phyloP scores from a whole-genome alignment of 1,140 invertebrate species.

The Drosophila mojavensis region DNA sequence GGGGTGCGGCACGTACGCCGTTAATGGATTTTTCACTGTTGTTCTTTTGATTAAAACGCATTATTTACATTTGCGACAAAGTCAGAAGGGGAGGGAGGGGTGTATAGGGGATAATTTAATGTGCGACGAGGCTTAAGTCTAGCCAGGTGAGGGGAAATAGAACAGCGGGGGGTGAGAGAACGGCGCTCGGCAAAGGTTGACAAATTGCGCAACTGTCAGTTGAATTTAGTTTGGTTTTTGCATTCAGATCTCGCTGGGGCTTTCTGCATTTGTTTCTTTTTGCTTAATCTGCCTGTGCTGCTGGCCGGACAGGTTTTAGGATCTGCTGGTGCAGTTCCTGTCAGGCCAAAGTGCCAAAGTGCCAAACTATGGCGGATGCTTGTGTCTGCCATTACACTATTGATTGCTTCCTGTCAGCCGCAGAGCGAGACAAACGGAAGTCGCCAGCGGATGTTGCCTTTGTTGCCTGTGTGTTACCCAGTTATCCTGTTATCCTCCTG shows the following conservation, averaged over 20 bases:
- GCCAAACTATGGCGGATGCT: constrained; percentile 71
- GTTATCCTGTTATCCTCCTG: constrained; percentile 2
- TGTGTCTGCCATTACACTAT: constrained; percentile 82
- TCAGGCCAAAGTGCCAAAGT: constrained; percentile 37
- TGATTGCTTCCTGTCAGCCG: constrained; percentile 83
- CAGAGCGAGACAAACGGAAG: constrained; percentile 65
- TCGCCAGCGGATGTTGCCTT: constrained; percentile 62
- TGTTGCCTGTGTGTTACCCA: constrained; percentile 25
- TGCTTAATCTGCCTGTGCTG: constrained; percentile 13
- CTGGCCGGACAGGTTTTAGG: neutral
- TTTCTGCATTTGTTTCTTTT: constrained; percentile 13
- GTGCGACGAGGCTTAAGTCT: constrained; percentile 35
- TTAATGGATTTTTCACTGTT: constrained; percentile 73
- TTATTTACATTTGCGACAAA: constrained; percentile 75
- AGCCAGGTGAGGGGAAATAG: constrained; percentile 21
- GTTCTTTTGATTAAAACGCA: constrained; percentile 75
- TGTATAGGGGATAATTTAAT: constrained; percentile 36
- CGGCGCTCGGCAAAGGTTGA: constrained; percentile 55
- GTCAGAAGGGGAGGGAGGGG: neutral
- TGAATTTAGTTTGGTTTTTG: constrained; percentile 33
- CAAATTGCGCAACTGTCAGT: constrained; percentile 58
- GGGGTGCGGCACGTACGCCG: constrained; percentile 59
- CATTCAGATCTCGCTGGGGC: constrained; percentile 24
- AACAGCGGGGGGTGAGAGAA: constrained; percentile 6
- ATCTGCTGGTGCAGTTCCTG: constrained; percentile 13